A percentile compares a stretch with the other conserved stretches of the same genome.
Evolutionary conservation across 2,797 vertebrate species (phyloP).

Genomic region (Halcyon leucocephala): DNA sequence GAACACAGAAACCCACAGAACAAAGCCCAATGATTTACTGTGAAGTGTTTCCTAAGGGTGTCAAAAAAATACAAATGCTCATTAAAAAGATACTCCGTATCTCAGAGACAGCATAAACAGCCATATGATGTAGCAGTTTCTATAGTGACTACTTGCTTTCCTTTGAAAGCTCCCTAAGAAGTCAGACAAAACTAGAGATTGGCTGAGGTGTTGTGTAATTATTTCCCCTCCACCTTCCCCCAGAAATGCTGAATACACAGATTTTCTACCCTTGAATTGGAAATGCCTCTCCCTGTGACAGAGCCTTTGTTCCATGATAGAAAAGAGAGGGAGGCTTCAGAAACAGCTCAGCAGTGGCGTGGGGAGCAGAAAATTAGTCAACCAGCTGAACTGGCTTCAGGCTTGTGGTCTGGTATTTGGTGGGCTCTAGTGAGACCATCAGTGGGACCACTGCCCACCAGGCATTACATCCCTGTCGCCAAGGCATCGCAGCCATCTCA

Average conservation of each 20-base stretch:
- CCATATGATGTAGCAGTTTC: conserved; percentile 66
- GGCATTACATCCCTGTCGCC: not conserved
- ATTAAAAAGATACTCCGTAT: not conserved
- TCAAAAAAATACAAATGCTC: not conserved
- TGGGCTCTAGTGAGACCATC: accelerated
- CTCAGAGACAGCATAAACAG: not conserved
- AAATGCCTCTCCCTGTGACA: conserved; percentile 43
- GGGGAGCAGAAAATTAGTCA: not conserved
- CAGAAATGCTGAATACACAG: not conserved
- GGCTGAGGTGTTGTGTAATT: not conserved
- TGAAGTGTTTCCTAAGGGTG: not conserved
- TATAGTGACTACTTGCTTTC: conserved; percentile 67
- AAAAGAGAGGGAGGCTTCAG: not conserved
- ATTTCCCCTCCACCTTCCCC: not conserved
- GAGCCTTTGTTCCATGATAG: not conserved
- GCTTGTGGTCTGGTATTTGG: not conserved
- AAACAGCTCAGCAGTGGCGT: not conserved
- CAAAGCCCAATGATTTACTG: not conserved
- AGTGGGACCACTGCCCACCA: accelerated
- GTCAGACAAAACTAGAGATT: conserved; percentile 43
- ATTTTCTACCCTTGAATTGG: conserved; percentile 61
- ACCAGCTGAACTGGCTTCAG: not conserved
- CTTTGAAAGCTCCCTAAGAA: conserved; percentile 31
- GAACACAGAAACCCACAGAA: not conserved
- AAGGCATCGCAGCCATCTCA: accelerated